Base-by-base conservation (phyloP, 2,113 vertebrate species). In the Coregonus clupeaformis region DNA sequence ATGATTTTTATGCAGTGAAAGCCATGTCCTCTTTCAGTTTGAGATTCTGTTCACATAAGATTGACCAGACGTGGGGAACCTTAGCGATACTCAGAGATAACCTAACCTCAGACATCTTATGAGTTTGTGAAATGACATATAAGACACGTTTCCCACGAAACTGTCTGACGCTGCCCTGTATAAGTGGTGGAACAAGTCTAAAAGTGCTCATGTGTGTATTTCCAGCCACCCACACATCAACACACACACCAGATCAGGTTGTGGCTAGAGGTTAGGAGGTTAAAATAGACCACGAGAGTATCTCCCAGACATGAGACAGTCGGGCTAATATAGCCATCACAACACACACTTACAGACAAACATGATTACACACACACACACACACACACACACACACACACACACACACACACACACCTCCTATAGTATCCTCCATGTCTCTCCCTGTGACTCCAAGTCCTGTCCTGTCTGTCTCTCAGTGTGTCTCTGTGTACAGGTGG, bases 361-460 rank as follows among this genome's bases (percentile, higher is more conserved):
- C 12, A 27, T n/a, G n/a, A 36, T 45, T 2, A 69, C n/a, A n/a
- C n/a, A n/a, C n/a, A n/a, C n/a, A n/a, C n/a, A n/a, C n/a, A n/a
- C n/a, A n/a, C n/a, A n/a, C n/a, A n/a, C n/a, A n/a, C n/a, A n/a
- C n/a, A n/a, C n/a, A n/a, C n/a, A n/a, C n/a, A n/a, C n/a, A n/a
- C n/a, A n/a, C n/a, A n/a, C 36, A 69, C 36, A 69, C 67, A 22
- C 36, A 24, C 36, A 69, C 36, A 69, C 67, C 32, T 36, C 30
- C 30, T 16, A 60, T 24, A 62, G 59, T 22, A 22, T 62, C 59
- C 24, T 24, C 22, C 5, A 7, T 62, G 12, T 62, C 59, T 62
- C 11, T 62, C 32, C 32, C 32, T 36, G 9, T 36, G 32, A 1
- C 32, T 36, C 32, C 32, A 36, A 36, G 32, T 36, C 11, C 67